Evolutionary conservation across 1,140 invertebrate genomes (phyloP).

Genomic region (Drosophila guanche): DNA sequence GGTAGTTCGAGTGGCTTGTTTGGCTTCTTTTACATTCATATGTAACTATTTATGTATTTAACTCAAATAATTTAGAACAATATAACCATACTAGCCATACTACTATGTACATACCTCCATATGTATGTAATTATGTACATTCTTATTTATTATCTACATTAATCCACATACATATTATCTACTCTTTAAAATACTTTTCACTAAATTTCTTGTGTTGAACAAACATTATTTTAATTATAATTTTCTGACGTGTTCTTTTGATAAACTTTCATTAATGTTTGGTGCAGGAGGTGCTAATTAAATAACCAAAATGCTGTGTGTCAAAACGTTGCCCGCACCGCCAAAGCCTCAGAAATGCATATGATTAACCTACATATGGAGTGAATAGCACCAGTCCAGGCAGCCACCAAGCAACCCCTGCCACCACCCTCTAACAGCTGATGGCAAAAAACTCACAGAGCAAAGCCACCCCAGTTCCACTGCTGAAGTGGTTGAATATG

Average conservation of each 20-base stretch:
- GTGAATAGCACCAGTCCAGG: constrained; percentile 1
- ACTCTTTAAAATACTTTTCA: no score
- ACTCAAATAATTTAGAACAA: no score
- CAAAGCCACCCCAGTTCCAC: neutral
- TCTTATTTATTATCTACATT: no score
- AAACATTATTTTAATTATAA: neutral
- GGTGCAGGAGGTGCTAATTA: constrained; percentile 51
- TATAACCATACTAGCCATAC: no score
- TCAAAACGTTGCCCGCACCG: constrained; percentile 15
- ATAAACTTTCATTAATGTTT: constrained; percentile 14
- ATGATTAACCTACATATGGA: constrained; percentile 67
- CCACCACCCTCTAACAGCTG: constrained; percentile 20
- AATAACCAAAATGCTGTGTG: constrained; percentile 64
- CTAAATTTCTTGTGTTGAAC: no score
- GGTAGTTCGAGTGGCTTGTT: no score
- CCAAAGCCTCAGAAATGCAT: constrained; percentile 51
- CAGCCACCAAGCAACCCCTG: neutral
- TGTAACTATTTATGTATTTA: no score
- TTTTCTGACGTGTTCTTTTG: no score
- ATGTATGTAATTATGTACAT: no score
- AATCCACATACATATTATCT: no score
- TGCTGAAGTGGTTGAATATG: constrained; percentile 47
- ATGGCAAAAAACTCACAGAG: constrained; percentile 5
- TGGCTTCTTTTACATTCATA: no score
- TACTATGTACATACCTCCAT: no score